Evolutionary conservation across 2,797 vertebrate species (phyloP), one percentile per base, ranked within the genome.

Genomic region (Lycodopsis pacificus): DNA sequence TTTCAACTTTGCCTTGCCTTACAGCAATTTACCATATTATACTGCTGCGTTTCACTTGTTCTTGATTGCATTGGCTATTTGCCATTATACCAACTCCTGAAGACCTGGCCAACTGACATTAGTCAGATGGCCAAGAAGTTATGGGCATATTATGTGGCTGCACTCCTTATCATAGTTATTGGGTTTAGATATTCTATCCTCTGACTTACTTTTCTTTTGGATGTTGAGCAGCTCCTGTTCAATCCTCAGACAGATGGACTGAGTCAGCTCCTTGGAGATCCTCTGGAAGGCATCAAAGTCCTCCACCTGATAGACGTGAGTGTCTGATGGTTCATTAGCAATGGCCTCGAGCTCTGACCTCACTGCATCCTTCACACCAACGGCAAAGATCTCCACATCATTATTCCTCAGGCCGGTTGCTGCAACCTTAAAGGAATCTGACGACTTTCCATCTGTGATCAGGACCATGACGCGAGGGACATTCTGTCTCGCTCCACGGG

Each of bases 221-320:
- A 99, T 99, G 88, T 97, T 97, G 70, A 96, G 95, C 72, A 99
- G 93, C 74, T 99, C 98, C 91, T 99, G 98, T 88, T 99, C 98
- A 88, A 99, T 99, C 90, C 98, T 95, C 73, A 99, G 93, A 82
- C 98, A 99, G 88, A 99, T 97, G 77, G 98, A 99, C 88, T 99
- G 97, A 19, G 98, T 99, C 67, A 99, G 96, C 88, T 99, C 97
- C 91, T 99, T 98, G 2, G 98, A 99, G 91, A 99, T 99, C 91
- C 97, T 97, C 89, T 99, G 97, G 88, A 99, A 99, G 77, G 98
- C 98, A 91, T 99, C 98, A 90, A 99, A 99, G 90, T 99, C 98
- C 91, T 99, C 98, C 76, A 99, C 98, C 34, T 98, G 97, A 70
- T 95, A 99, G 66, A 99, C 98, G 0, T 99, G 98, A 49, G 94